phyloP scores from a whole-genome alignment of 2,113 vertebrate genomes.

The Diadophis punctatus region DNA sequence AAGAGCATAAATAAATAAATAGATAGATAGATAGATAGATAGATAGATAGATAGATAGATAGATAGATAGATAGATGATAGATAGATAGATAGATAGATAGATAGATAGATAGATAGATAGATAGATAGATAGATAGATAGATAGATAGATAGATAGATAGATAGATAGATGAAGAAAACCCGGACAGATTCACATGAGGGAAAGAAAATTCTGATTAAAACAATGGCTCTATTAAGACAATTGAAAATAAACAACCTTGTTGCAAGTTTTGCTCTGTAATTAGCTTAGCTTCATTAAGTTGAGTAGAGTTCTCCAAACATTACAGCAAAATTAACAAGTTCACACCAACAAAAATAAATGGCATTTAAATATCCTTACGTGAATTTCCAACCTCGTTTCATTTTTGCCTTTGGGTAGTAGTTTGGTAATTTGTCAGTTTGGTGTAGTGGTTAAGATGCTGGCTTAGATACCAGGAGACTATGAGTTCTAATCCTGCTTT shows the following conservation, averaged over 20 bases:
- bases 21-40: too few species aligned
- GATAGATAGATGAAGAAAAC: too few species aligned
- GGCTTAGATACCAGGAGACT: not conserved
- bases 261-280: not conserved
- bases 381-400: not conserved
- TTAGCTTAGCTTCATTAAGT: not conserved
- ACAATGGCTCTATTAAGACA: not conserved
- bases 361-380: not conserved
- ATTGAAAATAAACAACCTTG: not conserved
- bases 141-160: too few species aligned
- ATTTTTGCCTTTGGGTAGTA: not conserved
- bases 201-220: not conserved
- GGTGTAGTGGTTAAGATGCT: too few species aligned
- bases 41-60: too few species aligned
- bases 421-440: too few species aligned
- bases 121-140: too few species aligned
- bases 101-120: too few species aligned
- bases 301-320: not conserved
- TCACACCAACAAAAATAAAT: not conserved
- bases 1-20: not conserved
- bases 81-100: too few species aligned
- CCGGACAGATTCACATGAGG: not conserved
- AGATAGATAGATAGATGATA: too few species aligned
- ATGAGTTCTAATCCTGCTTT: not conserved
- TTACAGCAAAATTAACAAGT: not conserved